A percentile compares a stretch with the other conserved stretches of the same genome.
Evolutionary conservation across 2,888 invertebrate species (phyloP).

Genomic region (Acronicta alni): DNA sequence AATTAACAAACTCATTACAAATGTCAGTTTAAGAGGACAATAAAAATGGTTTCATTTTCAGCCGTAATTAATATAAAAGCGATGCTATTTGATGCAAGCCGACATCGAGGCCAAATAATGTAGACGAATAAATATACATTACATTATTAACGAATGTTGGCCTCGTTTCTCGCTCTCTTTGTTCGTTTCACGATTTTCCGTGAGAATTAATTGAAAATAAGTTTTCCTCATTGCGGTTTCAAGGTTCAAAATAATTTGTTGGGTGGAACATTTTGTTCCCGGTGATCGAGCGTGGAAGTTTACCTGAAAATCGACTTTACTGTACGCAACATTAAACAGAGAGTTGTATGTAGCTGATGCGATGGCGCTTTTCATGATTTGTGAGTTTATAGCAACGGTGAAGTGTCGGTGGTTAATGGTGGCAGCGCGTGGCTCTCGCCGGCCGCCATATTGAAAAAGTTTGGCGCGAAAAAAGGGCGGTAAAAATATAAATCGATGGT

Average conservation of each 20-base stretch:
- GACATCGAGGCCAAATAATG: slow-evolving; percentile 82
- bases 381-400: slow-evolving; percentile 89
- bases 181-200: slow-evolving; percentile 85
- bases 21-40: slow-evolving; percentile 56
- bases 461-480: slow-evolving; percentile 85
- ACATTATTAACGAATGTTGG: slow-evolving; percentile 89
- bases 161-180: slow-evolving; percentile 88
- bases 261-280: slow-evolving; percentile 75
- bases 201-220: slow-evolving; percentile 80
- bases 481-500: slow-evolving; percentile 67
- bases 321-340: slow-evolving; percentile 60
- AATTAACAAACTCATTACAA: slow-evolving; percentile 53
- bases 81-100: slow-evolving; percentile 76
- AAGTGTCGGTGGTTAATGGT: slow-evolving; percentile 89
- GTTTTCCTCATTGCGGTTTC: slow-evolving; percentile 76
- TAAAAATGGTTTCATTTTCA: slow-evolving; percentile 62
- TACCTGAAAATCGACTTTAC: slow-evolving; percentile 70
- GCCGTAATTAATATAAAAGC: slow-evolving; percentile 72
- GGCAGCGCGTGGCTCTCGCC: slow-evolving; percentile 85
- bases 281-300: slow-evolving; percentile 66
- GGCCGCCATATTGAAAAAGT: slow-evolving; percentile 88
- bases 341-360: slow-evolving; percentile 63
- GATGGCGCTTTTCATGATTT: slow-evolving; percentile 88
- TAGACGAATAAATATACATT: slow-evolving; percentile 88
- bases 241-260: slow-evolving; percentile 86